Base-by-base conservation (phyloP, 2,888 invertebrate genomes). In the Bhutanitis thaidina region DNA sequence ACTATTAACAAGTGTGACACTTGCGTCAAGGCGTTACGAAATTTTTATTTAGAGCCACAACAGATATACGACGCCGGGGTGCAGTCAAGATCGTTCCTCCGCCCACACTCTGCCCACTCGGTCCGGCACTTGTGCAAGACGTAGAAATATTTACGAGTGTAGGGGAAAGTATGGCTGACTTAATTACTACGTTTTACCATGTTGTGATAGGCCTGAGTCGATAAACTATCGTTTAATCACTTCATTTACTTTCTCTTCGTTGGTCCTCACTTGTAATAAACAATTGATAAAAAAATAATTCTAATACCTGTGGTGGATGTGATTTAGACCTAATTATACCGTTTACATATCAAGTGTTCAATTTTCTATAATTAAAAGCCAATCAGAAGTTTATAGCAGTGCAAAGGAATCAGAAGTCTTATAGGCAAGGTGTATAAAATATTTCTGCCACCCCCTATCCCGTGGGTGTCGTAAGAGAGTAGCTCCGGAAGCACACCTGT, bases 41-140 rank as follows among this genome's bases (percentile, higher is more conserved):
- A 55, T 37, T 51, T 29, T 46, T 38, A 52, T 48, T 55, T 54
- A 60, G 62, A 62, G 61, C 61, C 56, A 53, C 29, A 54, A 47
- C 56, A 60, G 53, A 43, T 36, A 54, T 45, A 40, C 49, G 55
- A 48, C 45, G 57, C 36, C 49, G 48, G 60, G 59, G 57, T 61
- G 61, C 55, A 59, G 64, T 60, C 62, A 64, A 64, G 65, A 61
- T 57, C 64, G 55, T 59, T 47, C 57, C 65, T 47, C 57, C 65
- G 55, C 71, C 73, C 62, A 72, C 74, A 41, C 44, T 9, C 49
- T 47, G 57, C 59, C 61, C 61, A 64, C 73, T 54, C 58, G 10
- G 36, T 10, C 36, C 40, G 20, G 25, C 16, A 27, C 34, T 59
- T 58, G 58, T 50, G 61, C 54, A 57, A 61, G 47, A 44, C 52